Base-by-base conservation (phyloP, 1,140 invertebrate genomes). In the Augochlora pura region DNA sequence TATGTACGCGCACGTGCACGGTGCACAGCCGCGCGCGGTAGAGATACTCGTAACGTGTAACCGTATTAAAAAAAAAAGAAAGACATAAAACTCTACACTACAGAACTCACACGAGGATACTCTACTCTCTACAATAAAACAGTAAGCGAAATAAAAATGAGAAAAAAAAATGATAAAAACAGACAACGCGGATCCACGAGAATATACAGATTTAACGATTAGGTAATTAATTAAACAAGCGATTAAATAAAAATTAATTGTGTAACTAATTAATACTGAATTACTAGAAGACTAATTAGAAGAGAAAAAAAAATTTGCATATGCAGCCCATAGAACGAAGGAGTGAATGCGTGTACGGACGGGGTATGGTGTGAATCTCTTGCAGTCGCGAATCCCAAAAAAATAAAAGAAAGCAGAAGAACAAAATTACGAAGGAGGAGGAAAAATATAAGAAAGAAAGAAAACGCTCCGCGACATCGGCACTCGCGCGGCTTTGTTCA, bases 211-310 rank as follows among this genome's bases (percentile, higher is more conserved):
- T 89, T 89, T 87, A 89, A 86, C 80, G 83, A 87, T 67, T 90
- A 91, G 86, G 70, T 87, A 84, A 83, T 84, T 89, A 86, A 88
- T 88, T 88, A 80, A 46, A 52, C 75, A 77, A 87, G 68, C 77
- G 82, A 87, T 87, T 87, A 80, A 85, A 89, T 88, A 75, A 86
- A 90, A 86, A 90, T 88, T 87, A 91, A 91, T 87, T 85, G 81
- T 91, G 81, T 88, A 87, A 90, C 87, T 90, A 89, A 90, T 90
- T 86, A 91, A 86, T 88, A 89, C 84, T 88, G 81, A 91, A 89
- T 87, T 85, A 88, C 69, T 89, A 87, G 88, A 85, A 87, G 85
- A 88, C 86, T 90, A 87, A 89, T 88, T 52, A 52, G 85, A 78
- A 52, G 85, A 46, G 87, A 86, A 82, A 85, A 87, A 86, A 82